Evolutionary conservation across 2,113 vertebrate genomes (phyloP), one percentile per base, ranked within the genome.

Genomic region (Hyaena hyaena): DNA sequence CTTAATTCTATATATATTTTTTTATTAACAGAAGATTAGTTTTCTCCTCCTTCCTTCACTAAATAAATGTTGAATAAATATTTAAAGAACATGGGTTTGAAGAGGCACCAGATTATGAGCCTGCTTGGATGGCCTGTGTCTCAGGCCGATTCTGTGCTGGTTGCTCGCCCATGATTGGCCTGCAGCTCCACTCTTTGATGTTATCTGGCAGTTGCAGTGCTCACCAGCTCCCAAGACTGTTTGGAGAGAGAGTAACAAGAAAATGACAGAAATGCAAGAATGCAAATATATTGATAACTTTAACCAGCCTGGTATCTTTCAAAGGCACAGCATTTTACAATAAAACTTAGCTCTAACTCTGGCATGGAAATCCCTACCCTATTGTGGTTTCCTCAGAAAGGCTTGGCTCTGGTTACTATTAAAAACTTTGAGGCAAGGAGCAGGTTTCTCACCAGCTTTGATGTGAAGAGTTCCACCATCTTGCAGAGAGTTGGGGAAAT

Each of bases 61-160:
- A 93, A 94, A 76, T 92, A 90, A 87, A 86, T 81, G 26, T 92
- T 92, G 69, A 90, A 86, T 97, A 97, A 97, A 97, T 97, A 96
- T 98, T 96, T 97, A 95, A 90, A 94, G 74, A 83, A 55, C 77
- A 66, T 50, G 77, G 19, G 43, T 92, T 89, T 95, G 77, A 97
- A 97, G 95, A 97, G 84, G 63, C 11, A 1, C 80, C 95, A 96
- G 68, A 28, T 92, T 68, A 24, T 1, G 12, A 80, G 50, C 68
- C 84, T 65, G 84, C 39, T 33, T n/a, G 50, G 45, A 43, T 39
- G 63, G 23, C 80, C 31, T 0, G 0, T 17, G 81, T 96, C 90
- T 94, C 21, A 1, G 26, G n/a, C 65, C 0, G 9, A 3, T 87
- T 55, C 74, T 97, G 80, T 45, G 24, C 71, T 79, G 35, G 48